These are phyloP conservation scores for Arnoldichthys spilopterus DNA, from an alignment of 2,797 vertebrate genomes.

Conservation along the genomic window DNA sequence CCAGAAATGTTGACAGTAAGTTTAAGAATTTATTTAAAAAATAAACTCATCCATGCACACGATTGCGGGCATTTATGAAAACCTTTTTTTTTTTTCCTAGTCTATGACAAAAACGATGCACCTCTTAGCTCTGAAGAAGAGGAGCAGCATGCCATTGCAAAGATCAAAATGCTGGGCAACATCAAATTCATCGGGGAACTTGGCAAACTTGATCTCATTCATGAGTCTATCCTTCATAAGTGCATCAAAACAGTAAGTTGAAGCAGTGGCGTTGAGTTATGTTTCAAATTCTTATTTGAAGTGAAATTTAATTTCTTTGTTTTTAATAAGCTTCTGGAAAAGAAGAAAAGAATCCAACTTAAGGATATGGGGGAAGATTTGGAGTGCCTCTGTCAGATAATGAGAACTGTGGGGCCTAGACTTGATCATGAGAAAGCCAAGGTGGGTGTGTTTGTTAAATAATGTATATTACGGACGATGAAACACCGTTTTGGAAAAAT, in stretches of 20 bases:
- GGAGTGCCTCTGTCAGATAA: constrained; percentile 99
- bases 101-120: constrained; percentile 98
- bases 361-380: constrained; percentile 99
- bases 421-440: constrained; percentile 99
- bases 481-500: background rate
- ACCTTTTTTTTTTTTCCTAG: constrained; percentile 63
- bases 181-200: constrained; percentile 99
- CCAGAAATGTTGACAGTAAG: constrained; percentile 99
- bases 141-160: constrained; percentile 98
- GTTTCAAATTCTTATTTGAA: background rate
- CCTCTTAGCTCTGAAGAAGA: constrained; percentile 98
- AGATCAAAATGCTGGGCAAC: constrained; percentile 99
- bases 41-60: no score
- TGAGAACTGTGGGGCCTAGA: constrained; percentile 99
- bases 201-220: constrained; percentile 99
- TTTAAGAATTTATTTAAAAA: no score
- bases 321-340: constrained; percentile 97
- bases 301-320: background rate
- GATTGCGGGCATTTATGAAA: background rate
- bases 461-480: background rate
- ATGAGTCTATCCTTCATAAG: constrained; percentile 99
- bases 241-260: constrained; percentile 99
- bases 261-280: no score
- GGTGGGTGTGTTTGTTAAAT: constrained; percentile 72
- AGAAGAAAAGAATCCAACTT: constrained; percentile 99